Percentiles rank a stretch among this genome's conserved stretches.
phyloP scores from a whole-genome alignment of 2,113 vertebrate species.

The Urocolius indicus region DNA sequence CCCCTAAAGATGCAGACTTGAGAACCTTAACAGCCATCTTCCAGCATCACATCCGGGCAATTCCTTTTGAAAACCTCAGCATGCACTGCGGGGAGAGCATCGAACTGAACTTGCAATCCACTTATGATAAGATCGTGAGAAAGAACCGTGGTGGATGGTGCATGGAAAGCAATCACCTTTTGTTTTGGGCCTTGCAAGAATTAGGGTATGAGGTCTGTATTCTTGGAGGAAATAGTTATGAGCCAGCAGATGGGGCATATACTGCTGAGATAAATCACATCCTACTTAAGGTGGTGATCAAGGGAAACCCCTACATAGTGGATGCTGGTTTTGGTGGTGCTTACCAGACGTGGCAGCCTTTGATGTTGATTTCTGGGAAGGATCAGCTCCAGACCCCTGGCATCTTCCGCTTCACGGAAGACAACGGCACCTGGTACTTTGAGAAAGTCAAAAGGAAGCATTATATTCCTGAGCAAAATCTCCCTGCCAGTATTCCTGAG shows the following conservation, averaged over 20 bases:
- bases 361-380: conserved; percentile 82
- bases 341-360: conserved; percentile 81
- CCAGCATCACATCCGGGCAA: conserved; percentile 76
- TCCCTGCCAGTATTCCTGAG: conserved; percentile 59
- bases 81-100: conserved; percentile 83
- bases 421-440: conserved; percentile 77
- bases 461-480: conserved; percentile 60
- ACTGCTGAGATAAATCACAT: conserved; percentile 66
- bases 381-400: conserved; percentile 82
- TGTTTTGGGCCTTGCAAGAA: conserved; percentile 84
- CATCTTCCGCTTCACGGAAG: conserved; percentile 76
- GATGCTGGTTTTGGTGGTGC: conserved; percentile 85
- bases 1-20: conserved; percentile 75
- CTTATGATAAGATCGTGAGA: conserved; percentile 83
- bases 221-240: conserved; percentile 76
- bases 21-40: conserved; percentile 79
- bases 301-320: conserved; percentile 76
- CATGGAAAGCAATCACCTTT: conserved; percentile 84
- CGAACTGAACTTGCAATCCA: conserved; percentile 70
- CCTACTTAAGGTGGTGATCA: conserved; percentile 78
- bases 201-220: conserved; percentile 79
- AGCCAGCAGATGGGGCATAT: conserved; percentile 34
- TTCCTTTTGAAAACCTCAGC: conserved; percentile 90
- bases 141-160: conserved; percentile 86
- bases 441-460: conserved; percentile 83